Percentiles rank a stretch among this genome's conserved stretches.
These are phyloP conservation scores for Sclerurus mexicanus DNA, from an alignment of 2,113 vertebrate genomes.

Conservation along the genomic window DNA sequence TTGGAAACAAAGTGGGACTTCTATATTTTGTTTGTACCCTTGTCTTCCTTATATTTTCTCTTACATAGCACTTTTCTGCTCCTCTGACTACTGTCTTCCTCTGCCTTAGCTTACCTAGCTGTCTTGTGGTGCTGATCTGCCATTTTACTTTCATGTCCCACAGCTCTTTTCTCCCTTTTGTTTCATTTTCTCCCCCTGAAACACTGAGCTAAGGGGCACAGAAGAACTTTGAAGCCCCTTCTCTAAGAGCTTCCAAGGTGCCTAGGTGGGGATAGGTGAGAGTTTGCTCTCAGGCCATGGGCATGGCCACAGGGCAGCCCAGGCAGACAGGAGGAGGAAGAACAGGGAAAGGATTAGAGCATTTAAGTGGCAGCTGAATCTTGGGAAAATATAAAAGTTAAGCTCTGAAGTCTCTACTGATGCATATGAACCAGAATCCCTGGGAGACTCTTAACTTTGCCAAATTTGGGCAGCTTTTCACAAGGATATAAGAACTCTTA, in stretches of 20 bases:
- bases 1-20: neutral
- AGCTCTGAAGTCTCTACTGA: conserved; percentile 59
- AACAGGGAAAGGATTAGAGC: conserved; percentile 16
- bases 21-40: neutral
- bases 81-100: neutral
- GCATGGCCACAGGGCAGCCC: conserved; percentile 48
- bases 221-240: neutral
- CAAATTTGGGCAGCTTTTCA: conserved; percentile 54
- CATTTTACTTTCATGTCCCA: neutral
- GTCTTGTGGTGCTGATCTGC: neutral
- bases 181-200: neutral
- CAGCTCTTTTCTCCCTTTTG: neutral
- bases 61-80: neutral
- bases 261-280: neutral
- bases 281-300: neutral
- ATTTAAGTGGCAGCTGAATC: conserved; percentile 35
- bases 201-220: neutral
- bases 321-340: neutral
- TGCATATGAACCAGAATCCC: conserved; percentile 52
- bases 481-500: neutral
- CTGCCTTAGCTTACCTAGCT: neutral
- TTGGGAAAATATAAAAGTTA: conserved; percentile 50
- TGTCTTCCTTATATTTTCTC: neutral
- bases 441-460: conserved; percentile 47
- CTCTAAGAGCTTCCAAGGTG: neutral